Percentiles rank a stretch among this genome's conserved stretches.
These are phyloP conservation scores for Portunus trituberculatus DNA, from an alignment of 1,140 invertebrate species.

Conservation along the genomic window DNA sequence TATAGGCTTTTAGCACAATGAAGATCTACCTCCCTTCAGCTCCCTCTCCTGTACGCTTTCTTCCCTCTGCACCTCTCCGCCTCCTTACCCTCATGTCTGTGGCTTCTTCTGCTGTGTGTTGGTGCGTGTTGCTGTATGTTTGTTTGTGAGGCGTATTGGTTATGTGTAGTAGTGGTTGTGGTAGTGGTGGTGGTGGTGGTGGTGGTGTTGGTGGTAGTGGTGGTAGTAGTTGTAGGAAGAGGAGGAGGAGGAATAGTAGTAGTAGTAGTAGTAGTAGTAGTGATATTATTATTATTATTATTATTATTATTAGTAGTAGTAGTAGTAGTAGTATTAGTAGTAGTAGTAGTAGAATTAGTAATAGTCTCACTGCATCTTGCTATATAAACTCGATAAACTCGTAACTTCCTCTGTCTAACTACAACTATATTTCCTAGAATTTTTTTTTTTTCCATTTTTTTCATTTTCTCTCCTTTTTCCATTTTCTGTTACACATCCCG, in stretches of 20 bases:
- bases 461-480: no score
- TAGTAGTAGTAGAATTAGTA: background rate
- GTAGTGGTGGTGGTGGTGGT: background rate
- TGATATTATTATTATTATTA: no score
- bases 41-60: background rate
- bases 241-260: no score
- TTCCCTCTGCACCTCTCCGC: background rate
- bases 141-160: no score
- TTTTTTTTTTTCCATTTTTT: no score
- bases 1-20: conserved; percentile 75
- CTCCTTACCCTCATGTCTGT: background rate
- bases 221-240: no score
- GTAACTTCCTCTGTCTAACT: no score
- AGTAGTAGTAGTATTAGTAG: background rate
- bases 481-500: no score
- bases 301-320: background rate
- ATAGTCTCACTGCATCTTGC: background rate
- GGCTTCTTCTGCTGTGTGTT: background rate
- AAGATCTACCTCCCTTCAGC: conserved; percentile 46
- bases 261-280: conserved; percentile 21
- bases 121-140: no score
- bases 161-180: no score
- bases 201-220: background rate
- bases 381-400: no score
- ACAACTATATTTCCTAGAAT: no score